These are phyloP conservation scores for Eupsittula cactorum DNA, from an alignment of 2,113 vertebrate species.

Conservation along the genomic window DNA sequence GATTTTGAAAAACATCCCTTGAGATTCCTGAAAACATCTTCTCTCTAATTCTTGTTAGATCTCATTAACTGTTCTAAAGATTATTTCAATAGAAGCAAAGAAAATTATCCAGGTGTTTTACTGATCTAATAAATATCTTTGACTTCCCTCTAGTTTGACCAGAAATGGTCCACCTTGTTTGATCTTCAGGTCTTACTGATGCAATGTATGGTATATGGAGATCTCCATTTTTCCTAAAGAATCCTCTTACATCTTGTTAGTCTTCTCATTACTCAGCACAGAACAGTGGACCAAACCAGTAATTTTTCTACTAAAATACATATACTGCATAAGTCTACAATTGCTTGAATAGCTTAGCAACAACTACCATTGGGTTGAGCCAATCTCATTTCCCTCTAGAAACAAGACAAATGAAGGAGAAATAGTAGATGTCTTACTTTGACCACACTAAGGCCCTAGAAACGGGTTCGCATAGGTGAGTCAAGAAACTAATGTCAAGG, in stretches of 20 bases:
- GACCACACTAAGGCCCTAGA: background rate
- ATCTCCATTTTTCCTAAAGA: background rate
- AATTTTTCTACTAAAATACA: background rate
- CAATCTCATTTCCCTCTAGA: background rate
- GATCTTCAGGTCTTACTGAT: background rate
- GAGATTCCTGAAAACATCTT: background rate
- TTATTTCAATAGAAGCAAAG: background rate
- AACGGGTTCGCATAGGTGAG: background rate
- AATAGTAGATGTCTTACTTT: background rate
- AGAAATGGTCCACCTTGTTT: background rate
- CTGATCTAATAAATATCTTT: background rate
- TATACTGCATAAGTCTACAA: background rate
- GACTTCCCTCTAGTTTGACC: background rate
- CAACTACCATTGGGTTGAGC: background rate
- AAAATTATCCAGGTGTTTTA: background rate
- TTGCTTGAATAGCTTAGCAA: background rate
- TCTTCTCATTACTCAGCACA: background rate
- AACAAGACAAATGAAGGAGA: background rate
- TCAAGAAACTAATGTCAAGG: background rate
- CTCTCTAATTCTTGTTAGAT: background rate
- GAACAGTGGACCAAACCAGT: background rate
- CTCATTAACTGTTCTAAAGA: background rate
- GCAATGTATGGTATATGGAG: background rate
- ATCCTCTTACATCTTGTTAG: background rate
- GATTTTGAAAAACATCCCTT: background rate